phyloP scores from a whole-genome alignment of 2,113 vertebrate genomes.

The Enhydra lutris region DNA sequence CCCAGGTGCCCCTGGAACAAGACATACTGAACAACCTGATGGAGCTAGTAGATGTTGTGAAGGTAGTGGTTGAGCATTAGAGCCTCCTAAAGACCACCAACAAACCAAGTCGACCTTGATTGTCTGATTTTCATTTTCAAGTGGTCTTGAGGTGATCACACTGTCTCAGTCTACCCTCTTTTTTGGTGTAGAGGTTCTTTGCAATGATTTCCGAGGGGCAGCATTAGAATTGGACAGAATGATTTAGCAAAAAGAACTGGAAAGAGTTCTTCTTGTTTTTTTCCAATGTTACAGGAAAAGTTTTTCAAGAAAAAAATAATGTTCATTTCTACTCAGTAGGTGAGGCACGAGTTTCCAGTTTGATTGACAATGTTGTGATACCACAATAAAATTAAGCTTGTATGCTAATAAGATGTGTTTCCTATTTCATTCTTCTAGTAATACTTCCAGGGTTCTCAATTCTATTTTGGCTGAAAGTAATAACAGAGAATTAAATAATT shows the following conservation, averaged over 20 bases:
- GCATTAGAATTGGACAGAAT: background rate
- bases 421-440: background rate
- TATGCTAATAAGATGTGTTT: background rate
- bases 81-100: background rate
- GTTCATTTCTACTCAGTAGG: background rate
- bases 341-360: background rate
- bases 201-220: background rate
- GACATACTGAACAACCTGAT: background rate
- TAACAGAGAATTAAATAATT: constrained; percentile 8
- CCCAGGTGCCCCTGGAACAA: background rate
- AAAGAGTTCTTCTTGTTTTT: background rate
- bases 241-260: background rate
- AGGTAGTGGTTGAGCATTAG: background rate
- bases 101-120: background rate
- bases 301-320: background rate
- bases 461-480: constrained; percentile 23
- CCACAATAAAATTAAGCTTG: background rate
- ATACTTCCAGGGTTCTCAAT: background rate
- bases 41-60: background rate
- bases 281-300: background rate
- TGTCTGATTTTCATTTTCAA: constrained; percentile 1
- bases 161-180: background rate
- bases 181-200: background rate
- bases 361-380: background rate
- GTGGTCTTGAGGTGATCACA: background rate